A percentile compares a stretch with the other conserved stretches of the same genome.
These are phyloP conservation scores for Paramormyrops kingsleyae DNA, from an alignment of 2,113 vertebrate genomes.

Conservation along the genomic window DNA sequence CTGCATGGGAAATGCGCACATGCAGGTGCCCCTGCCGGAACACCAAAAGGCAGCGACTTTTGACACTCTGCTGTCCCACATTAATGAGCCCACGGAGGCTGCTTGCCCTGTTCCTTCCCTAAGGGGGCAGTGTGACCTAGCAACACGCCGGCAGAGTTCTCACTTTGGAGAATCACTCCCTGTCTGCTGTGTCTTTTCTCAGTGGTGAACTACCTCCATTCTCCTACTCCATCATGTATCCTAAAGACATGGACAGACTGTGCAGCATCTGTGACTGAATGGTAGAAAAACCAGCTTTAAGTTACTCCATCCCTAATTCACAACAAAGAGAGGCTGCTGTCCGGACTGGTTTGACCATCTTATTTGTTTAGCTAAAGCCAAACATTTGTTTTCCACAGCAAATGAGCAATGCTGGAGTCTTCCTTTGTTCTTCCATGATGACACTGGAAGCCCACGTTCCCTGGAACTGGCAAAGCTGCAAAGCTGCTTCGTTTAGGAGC, in stretches of 20 bases:
- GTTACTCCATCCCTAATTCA: background rate
- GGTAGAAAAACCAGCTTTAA: background rate
- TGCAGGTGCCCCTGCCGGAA: background rate
- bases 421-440: background rate
- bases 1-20: background rate
- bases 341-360: background rate
- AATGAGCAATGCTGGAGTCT: background rate
- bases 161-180: background rate
- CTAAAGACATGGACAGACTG: background rate
- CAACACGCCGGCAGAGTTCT: background rate
- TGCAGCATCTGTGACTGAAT: background rate
- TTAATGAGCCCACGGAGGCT: constrained; percentile 1
- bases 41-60: background rate
- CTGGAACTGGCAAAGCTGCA: background rate
- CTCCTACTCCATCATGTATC: background rate
- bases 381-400: background rate
- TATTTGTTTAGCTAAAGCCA: background rate
- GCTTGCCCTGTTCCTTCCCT: background rate
- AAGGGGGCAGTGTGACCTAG: constrained; percentile 8
- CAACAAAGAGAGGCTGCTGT: background rate
- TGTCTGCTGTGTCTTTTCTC: background rate
- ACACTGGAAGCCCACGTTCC: background rate
- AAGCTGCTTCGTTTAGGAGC: background rate
- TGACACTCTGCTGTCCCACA: background rate
- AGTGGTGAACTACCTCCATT: background rate